These are phyloP conservation scores for Sebastes miniatus DNA, from an alignment of 2,797 vertebrate species.

Conservation along the genomic window DNA sequence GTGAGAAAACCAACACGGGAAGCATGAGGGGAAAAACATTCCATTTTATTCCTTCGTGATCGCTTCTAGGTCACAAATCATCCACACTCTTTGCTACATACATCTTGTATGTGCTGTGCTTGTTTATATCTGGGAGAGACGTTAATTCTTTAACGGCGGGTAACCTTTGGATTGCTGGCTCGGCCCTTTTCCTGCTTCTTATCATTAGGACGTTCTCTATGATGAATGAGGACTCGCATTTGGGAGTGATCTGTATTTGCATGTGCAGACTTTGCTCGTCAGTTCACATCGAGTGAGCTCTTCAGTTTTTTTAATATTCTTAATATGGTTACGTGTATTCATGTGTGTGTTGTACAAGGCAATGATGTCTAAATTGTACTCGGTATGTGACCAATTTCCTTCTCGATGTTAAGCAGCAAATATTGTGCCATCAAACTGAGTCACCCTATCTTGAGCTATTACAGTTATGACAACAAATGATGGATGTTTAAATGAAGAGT, in stretches of 20 bases:
- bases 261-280: neutral
- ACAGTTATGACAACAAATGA: constrained; percentile 8
- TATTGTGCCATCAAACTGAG: neutral
- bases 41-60: neutral
- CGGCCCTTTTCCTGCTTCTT: constrained; percentile 43
- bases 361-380: neutral
- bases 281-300: neutral
- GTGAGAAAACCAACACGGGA: neutral
- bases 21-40: neutral
- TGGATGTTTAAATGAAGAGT: constrained; percentile 1
- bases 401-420: neutral
- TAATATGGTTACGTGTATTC: neutral
- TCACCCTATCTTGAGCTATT: neutral
- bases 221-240: constrained; percentile 18
- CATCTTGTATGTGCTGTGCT: neutral
- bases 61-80: neutral
- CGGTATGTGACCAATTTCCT: neutral
- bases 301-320: neutral
- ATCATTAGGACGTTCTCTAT: constrained; percentile 34
- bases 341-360: neutral
- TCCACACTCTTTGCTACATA: neutral
- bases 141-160: constrained; percentile 13
- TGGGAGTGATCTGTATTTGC: neutral
- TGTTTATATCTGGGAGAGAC: neutral
- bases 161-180: constrained; percentile 64